These are phyloP conservation scores for Neomicropteryx cornuta DNA, from an alignment of 1,140 invertebrate genomes.

Conservation along the genomic window DNA sequence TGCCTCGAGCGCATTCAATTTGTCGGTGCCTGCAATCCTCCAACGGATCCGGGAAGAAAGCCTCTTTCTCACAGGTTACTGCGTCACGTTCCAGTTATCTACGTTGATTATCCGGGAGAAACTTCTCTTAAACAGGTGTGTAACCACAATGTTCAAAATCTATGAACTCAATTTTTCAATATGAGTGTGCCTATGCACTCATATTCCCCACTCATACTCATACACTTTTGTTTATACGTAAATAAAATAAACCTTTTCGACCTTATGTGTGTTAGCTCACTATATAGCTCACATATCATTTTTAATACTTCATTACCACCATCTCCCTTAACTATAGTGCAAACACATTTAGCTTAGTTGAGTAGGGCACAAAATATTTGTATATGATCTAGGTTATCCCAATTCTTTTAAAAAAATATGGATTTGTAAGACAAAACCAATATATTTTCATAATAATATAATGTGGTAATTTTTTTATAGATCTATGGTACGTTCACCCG, in stretches of 20 bases:
- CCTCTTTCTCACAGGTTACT: conserved; percentile 90
- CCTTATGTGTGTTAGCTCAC: no score
- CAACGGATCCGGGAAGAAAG: conserved; percentile 97
- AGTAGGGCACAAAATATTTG: no score
- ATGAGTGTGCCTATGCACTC: background rate
- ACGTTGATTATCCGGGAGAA: conserved; percentile 98
- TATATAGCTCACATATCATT: no score
- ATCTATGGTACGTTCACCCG: conserved; percentile 98
- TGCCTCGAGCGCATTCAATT: conserved; percentile 96
- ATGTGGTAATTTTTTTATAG: conserved; percentile 41
- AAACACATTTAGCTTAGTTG: no score
- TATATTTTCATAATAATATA: no score
- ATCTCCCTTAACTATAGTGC: no score
- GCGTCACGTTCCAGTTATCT: conserved; percentile 95
- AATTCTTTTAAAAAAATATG: no score
- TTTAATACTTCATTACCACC: no score
- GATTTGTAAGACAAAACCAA: no score
- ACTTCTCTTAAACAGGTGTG: conserved; percentile 86
- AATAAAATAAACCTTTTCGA: no score
- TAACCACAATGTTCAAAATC: conserved; percentile 21
- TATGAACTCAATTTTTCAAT: conserved; percentile 1
- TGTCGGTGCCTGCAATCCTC: conserved; percentile 99
- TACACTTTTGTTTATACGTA: no score
- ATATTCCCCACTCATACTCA: background rate
- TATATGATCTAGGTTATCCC: no score